Conservation (phyloP, 2,888 invertebrate genomes). For the Eristalis intricaria region DNA sequence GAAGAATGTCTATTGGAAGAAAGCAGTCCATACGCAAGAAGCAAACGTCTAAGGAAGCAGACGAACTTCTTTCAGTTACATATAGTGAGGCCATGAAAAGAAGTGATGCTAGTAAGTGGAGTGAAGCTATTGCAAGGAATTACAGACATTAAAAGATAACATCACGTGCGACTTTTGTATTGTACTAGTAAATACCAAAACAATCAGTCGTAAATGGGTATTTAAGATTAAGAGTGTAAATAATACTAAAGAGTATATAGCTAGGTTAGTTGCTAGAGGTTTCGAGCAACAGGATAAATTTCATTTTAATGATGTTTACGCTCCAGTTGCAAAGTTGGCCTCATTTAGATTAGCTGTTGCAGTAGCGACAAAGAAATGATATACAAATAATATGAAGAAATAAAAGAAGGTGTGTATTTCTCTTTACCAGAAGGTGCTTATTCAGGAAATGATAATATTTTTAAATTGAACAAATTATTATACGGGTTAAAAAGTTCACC, state of each 20-base stretch:
- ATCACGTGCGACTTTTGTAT: neutral
- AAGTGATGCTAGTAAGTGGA: neutral
- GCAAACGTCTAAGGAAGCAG: neutral
- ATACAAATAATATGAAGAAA: neutral
- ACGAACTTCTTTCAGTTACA: neutral
- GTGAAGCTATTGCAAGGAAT: neutral
- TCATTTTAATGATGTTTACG: constrained; percentile 3
- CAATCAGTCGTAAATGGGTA: constrained; percentile 1
- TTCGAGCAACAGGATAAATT: neutral
- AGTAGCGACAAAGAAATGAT: neutral
- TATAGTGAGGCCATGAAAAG: neutral
- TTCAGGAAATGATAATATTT: neutral
- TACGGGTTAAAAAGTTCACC: neutral
- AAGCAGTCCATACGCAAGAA: neutral
- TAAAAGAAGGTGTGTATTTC: neutral
- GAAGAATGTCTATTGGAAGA: neutral
- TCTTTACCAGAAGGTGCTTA: neutral
- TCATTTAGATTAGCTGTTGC: neutral
- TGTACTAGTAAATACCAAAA: neutral
- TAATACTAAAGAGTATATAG: constrained; percentile 2
- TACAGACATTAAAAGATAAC: neutral
- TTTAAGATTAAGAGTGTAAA: constrained; percentile 1
- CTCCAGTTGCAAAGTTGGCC: neutral
- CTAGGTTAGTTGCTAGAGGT: constrained; percentile 8
- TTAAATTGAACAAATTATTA: neutral